A percentile compares a stretch with the other conserved stretches of the same genome.
These are phyloP conservation scores for Otocyon megalotis DNA, from an alignment of 2,113 vertebrate genomes.

Conservation along the genomic window DNA sequence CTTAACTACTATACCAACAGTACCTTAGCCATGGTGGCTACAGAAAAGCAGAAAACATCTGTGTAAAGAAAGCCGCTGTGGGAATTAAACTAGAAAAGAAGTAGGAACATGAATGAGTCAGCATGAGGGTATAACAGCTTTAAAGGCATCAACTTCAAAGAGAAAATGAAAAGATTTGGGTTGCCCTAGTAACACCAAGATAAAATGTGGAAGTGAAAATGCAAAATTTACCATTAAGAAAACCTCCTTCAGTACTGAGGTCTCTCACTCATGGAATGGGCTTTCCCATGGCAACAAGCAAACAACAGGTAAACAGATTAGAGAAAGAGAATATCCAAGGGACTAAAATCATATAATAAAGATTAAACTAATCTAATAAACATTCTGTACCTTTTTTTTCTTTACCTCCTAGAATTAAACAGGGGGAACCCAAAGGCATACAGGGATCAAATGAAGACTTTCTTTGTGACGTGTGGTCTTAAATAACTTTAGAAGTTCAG, in stretches of 20 bases:
- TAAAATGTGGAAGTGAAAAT: slow-evolving; percentile 76
- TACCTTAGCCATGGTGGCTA: background rate
- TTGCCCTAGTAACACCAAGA: slow-evolving; percentile 75
- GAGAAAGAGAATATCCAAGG: slow-evolving; percentile 58
- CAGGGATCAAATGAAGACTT: background rate
- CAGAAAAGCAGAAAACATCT: background rate
- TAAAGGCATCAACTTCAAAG: slow-evolving; percentile 72
- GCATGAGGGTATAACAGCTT: slow-evolving; percentile 36
- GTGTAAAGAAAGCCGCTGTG: slow-evolving; percentile 42
- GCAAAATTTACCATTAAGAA: slow-evolving; percentile 53
- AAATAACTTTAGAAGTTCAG: background rate
- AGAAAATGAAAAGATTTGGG: slow-evolving; percentile 77
- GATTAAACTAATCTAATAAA: slow-evolving; percentile 6
- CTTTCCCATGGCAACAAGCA: slow-evolving; percentile 74
- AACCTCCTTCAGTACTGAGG: slow-evolving; percentile 55
- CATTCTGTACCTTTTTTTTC: slow-evolving; percentile 22
- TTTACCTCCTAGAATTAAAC: slow-evolving; percentile 38
- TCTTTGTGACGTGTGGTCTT: background rate
- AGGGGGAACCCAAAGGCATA: background rate
- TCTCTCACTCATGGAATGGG: slow-evolving; percentile 36
- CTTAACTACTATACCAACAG: background rate
- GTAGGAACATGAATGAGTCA: slow-evolving; percentile 65
- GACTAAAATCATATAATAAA: background rate
- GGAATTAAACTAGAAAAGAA: slow-evolving; percentile 58
- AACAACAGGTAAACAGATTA: slow-evolving; percentile 60